phyloP scores from a whole-genome alignment of 2,113 vertebrate species.

The Phaethon lepturus region DNA sequence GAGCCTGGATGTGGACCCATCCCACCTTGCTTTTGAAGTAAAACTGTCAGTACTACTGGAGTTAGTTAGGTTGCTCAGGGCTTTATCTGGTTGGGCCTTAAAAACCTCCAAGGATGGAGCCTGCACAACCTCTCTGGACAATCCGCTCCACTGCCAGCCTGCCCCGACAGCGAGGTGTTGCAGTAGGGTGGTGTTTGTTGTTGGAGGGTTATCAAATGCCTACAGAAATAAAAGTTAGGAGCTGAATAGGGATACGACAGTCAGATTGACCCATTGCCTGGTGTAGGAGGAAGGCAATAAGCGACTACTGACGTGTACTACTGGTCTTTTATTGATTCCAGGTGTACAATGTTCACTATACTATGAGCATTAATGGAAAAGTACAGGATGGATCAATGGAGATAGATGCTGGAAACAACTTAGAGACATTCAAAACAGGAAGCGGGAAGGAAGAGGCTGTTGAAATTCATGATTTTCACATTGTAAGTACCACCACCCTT shows the following conservation, averaged over 20 bases:
- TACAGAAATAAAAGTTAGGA: neutral
- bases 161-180: accelerated
- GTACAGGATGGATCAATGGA: constrained; percentile 90
- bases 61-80: neutral
- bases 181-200: neutral
- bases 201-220: neutral
- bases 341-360: constrained; percentile 93
- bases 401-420: constrained; percentile 92
- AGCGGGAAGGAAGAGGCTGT: constrained; percentile 84
- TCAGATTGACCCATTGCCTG: neutral
- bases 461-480: constrained; percentile 95
- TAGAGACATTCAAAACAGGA: constrained; percentile 90
- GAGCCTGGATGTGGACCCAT: neutral
- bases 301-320: neutral
- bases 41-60: neutral
- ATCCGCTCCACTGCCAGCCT: neutral
- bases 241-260: neutral
- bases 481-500: constrained; percentile 80
- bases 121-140: neutral
- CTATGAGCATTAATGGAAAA: constrained; percentile 92
- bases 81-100: neutral
- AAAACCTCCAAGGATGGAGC: neutral
- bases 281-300: neutral
- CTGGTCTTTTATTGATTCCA: constrained; percentile 67
- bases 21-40: neutral